A percentile compares a stretch with the other conserved stretches of the same genome.
These are phyloP conservation scores for Phataginus tricuspis DNA, from an alignment of 2,797 vertebrate genomes.

Conservation along the genomic window DNA sequence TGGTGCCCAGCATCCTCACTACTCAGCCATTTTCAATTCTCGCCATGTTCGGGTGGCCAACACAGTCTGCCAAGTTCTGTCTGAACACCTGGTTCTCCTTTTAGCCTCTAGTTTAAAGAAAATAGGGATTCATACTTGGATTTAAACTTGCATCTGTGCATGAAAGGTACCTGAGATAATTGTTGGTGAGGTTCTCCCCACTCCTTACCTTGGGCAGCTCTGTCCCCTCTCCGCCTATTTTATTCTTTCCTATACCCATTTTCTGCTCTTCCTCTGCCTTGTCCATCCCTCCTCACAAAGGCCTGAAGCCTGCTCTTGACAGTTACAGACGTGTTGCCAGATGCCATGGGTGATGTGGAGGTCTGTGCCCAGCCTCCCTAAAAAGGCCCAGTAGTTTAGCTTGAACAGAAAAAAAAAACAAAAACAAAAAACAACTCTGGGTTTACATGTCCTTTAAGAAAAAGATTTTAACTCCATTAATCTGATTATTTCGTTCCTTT, in stretches of 20 bases:
- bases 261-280: background rate
- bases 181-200: background rate
- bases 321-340: background rate
- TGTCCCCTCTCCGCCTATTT: background rate
- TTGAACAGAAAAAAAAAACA: background rate
- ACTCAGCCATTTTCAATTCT: slow-evolving; percentile 49
- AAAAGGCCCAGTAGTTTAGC: background rate
- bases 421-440: background rate
- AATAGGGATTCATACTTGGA: background rate
- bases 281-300: background rate
- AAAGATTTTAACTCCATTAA: background rate
- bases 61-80: slow-evolving; percentile 39
- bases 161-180: background rate
- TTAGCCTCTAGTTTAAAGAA: background rate
- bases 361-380: background rate
- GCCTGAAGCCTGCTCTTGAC: background rate
- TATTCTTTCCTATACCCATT: background rate
- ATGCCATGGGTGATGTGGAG: background rate
- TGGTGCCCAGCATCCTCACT: slow-evolving; percentile 29
- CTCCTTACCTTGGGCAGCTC: background rate
- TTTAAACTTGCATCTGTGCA: background rate
- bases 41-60: slow-evolving; percentile 3
- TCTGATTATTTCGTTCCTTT: background rate
- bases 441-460: background rate
- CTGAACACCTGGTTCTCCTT: slow-evolving; percentile 58